Conservation (phyloP, 2,113 vertebrate species). For the Chroicocephalus ridibundus region DNA sequence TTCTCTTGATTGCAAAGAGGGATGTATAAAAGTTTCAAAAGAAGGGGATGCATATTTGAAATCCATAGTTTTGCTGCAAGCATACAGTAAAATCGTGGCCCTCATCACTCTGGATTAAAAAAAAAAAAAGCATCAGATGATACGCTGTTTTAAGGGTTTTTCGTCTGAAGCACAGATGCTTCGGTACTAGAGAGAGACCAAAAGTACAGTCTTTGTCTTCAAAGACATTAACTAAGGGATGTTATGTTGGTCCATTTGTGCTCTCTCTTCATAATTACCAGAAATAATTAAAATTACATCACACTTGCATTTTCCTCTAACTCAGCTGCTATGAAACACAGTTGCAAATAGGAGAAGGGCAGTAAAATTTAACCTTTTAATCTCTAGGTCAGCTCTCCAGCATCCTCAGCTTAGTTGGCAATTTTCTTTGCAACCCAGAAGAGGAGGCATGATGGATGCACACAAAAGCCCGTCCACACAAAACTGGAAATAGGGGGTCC, state of each 20-base stretch:
- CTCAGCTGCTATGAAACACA: background rate
- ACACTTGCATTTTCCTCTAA: background rate
- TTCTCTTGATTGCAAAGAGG: background rate
- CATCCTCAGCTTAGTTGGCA: background rate
- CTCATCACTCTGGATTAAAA: background rate
- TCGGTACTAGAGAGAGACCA: background rate
- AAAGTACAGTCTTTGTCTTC: background rate
- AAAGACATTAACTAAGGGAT: background rate
- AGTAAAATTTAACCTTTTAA: background rate
- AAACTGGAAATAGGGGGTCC: background rate
- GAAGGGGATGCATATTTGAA: background rate
- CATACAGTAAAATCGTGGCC: background rate
- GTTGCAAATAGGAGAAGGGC: background rate
- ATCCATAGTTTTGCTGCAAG: background rate
- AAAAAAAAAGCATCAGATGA: background rate
- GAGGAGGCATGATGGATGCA: background rate
- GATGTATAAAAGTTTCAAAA: background rate
- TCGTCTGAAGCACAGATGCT: background rate
- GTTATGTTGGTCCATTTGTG: background rate
- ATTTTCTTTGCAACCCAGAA: background rate
- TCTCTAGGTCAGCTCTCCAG: background rate
- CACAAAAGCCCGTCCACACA: background rate
- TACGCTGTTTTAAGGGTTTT: background rate
- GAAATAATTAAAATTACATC: background rate
- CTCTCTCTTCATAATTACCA: background rate